Evolutionary conservation across 2,888 invertebrate genomes (phyloP).

Genomic region (Acrobeloides nanus): DNA sequence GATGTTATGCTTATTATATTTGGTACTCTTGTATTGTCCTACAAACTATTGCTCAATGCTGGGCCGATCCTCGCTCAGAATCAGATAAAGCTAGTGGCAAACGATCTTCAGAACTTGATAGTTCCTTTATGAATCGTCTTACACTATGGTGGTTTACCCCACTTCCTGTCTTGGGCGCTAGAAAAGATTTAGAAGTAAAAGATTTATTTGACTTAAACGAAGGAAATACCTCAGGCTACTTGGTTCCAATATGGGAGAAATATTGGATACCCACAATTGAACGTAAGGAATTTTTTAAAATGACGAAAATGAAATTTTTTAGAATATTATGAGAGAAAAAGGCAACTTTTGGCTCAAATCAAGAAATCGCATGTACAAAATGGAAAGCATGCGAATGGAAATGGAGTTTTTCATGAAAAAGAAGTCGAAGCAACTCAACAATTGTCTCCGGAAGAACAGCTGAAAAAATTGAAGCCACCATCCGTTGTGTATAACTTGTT

Average conservation of each 20-base stretch:
- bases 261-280: conserved; percentile 36
- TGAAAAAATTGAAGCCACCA: conserved; percentile 56
- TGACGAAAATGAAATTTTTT: too few species aligned
- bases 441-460: conserved; percentile 1
- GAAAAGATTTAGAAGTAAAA: conserved; percentile 35
- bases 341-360: conserved; percentile 16
- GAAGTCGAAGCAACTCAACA: conserved; percentile 1
- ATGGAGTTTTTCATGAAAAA: too few species aligned
- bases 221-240: conserved; percentile 26
- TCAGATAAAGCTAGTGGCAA: conserved; percentile 10
- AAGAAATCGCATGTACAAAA: too few species aligned
- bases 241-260: conserved; percentile 34
- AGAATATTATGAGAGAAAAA: conserved; percentile 18
- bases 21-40: conserved; percentile 30
- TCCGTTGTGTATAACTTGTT: conserved; percentile 77
- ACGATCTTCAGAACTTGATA: conserved; percentile 33
- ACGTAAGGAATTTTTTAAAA: conserved; percentile 13
- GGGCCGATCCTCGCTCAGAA: conserved; percentile 38
- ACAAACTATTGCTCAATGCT: conserved; percentile 32
- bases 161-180: conserved; percentile 34
- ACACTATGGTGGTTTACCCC: conserved; percentile 46
- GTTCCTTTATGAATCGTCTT: conserved; percentile 36
- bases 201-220: conserved; percentile 43
- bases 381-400: too few species aligned
- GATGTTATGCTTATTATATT: conserved; percentile 25